Base-by-base conservation (phyloP, 2,888 invertebrate species). In the Tolmerus cingulatus region DNA sequence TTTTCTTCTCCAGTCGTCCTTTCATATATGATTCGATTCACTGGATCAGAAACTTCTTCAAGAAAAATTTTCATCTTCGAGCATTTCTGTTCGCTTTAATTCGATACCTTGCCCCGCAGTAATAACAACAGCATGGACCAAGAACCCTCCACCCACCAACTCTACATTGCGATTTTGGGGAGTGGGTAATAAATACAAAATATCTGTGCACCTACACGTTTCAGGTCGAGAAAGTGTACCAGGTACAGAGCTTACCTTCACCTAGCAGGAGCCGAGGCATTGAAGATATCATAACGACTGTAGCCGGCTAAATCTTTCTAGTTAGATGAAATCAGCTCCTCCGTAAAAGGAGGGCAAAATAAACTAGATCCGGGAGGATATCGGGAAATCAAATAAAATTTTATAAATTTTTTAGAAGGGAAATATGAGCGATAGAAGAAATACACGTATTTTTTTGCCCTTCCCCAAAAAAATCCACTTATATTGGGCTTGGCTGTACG, bases 11-110 rank as follows among this genome's bases (percentile, higher is more conserved):
- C 78, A 78, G 27, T 78, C 23, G 40, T 78, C 34, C 66, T 76
- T 76, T 76, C 76, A 76, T 76, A 40, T 23, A 43, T 43, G 78
- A 78, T 78, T 78, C 78, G 43, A 78, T 78, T 78, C 78, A 78
- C 23, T 78, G 78, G 23, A 23, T 43, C 40, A 43, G 78, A 78
- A 78, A 43, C 12, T 46, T 19, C 43, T 66, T 23, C 66, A 23
- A 27, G 7, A 12, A n/a, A 57, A 37, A 78, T 78, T 43, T 78
- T 40, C 78, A 78, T 78, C 43, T 43, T 37, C 40, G 16, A 78
- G 19, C 23, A 78, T 78, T 78, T 78, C 66, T 1, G 66, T 66
- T 66, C 40, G 14, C 78, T 78, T 37, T 78, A 78, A 78, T 78
- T 78, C 78, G 37, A 23, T 78, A 43, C n/a, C 19, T 40, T 78